phyloP scores from a whole-genome alignment of 2,797 vertebrate genomes.

The Falco biarmicus region DNA sequence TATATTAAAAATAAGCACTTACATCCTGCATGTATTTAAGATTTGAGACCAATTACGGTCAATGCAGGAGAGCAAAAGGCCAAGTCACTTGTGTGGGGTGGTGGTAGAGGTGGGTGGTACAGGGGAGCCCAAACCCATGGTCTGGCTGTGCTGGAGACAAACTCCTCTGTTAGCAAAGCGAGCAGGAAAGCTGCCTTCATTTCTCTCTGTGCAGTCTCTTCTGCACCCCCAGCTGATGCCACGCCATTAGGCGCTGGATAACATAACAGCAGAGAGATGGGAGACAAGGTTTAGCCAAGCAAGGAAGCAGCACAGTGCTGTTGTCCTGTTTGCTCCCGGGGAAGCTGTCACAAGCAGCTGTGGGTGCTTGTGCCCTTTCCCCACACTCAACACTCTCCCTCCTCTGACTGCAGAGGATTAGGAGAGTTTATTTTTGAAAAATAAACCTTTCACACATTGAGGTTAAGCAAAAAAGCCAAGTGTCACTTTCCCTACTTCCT shows the following conservation, averaged over 20 bases:
- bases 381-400: accelerated
- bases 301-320: accelerated
- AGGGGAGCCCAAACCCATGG: too few relatives aligned
- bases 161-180: accelerated
- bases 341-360: neutral
- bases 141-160: neutral
- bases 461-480: neutral
- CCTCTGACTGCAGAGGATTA: neutral
- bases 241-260: neutral
- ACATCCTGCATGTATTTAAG: neutral
- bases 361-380: neutral
- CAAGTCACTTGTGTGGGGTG: neutral
- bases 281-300: neutral
- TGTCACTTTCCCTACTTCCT: neutral
- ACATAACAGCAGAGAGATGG: neutral
- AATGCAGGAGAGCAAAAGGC: neutral
- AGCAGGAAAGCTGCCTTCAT: neutral
- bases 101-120: neutral
- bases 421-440: neutral
- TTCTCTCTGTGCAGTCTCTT: neutral
- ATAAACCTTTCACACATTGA: neutral
- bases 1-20: neutral
- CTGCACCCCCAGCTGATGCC: neutral
- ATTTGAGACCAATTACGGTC: neutral
- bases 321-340: neutral